Percentiles rank a stretch among this genome's conserved stretches.
Conservation (phyloP, 2,888 invertebrate species). For the Poecilus cupreus region DNA sequence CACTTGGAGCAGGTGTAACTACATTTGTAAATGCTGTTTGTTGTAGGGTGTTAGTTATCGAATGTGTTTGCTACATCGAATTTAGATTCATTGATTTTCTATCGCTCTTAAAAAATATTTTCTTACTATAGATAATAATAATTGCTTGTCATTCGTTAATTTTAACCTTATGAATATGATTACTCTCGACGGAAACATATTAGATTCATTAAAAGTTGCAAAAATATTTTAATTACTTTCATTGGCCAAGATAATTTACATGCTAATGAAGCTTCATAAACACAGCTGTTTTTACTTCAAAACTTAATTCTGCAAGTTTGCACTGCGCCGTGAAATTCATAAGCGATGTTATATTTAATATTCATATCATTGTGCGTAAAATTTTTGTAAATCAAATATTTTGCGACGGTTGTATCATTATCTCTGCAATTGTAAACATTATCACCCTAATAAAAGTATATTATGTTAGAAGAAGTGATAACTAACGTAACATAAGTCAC, state of each 20-base stretch:
- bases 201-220: conserved; percentile 38
- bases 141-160: neutral
- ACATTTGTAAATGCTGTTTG: conserved; percentile 40
- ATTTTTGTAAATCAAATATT: neutral
- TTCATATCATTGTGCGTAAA: neutral
- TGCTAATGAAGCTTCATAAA: neutral
- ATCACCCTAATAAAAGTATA: too few relatives aligned
- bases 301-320: neutral
- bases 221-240: conserved; percentile 9
- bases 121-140: too few relatives aligned
- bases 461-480: too few relatives aligned
- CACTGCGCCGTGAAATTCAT: neutral
- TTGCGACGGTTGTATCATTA: neutral
- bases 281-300: neutral
- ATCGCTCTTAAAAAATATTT: too few relatives aligned
- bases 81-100: neutral
- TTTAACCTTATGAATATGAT: neutral
- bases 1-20: conserved; percentile 10
- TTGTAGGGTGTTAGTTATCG: conserved; percentile 22
- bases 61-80: conserved; percentile 42
- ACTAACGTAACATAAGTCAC: too few relatives aligned
- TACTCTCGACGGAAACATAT: neutral
- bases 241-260: conserved; percentile 11
- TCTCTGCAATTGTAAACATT: too few relatives aligned
- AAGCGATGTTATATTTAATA: neutral